Conservation (phyloP, 2,113 vertebrate genomes). For the Bagarius yarrelli region DNA sequence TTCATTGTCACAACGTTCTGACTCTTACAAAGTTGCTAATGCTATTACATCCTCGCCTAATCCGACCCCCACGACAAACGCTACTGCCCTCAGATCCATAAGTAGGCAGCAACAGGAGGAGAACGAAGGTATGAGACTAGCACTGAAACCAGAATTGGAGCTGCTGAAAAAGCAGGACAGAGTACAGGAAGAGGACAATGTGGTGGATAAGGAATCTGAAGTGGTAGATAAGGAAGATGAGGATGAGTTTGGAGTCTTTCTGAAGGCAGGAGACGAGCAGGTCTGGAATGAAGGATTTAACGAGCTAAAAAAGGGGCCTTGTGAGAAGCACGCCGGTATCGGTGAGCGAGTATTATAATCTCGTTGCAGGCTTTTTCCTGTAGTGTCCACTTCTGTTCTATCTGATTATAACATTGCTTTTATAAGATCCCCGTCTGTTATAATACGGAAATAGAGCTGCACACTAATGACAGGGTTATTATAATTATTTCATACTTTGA, state of each 20-base stretch:
- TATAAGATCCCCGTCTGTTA: not conserved
- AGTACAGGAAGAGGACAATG: constrained; percentile 39
- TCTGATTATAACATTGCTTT: not conserved
- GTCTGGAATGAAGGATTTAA: constrained; percentile 57
- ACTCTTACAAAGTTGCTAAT: constrained; percentile 36
- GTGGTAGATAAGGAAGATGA: constrained; percentile 57
- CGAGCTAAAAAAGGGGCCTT: constrained; percentile 63
- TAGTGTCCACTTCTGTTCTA: not conserved
- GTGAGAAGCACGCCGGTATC: constrained; percentile 54
- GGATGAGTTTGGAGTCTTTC: constrained; percentile 75
- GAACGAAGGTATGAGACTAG: constrained; percentile 38
- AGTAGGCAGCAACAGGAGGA: constrained; percentile 38
- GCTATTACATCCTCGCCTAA: constrained; percentile 52
- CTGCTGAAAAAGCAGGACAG: constrained; percentile 34
- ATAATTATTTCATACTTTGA: not conserved
- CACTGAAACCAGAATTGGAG: constrained; percentile 15
- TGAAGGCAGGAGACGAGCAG: constrained; percentile 67
- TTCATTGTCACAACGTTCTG: constrained; percentile 47
- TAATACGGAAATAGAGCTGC: not conserved
- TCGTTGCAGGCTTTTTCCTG: not conserved
- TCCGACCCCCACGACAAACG: constrained; percentile 58
- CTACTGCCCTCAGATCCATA: constrained; percentile 56
- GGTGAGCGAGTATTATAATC: constrained; percentile 61
- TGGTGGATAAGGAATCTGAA: constrained; percentile 41
- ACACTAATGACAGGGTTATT: not conserved